Conservation (phyloP, 2,113 vertebrate genomes). For the Podilymbus podiceps region DNA sequence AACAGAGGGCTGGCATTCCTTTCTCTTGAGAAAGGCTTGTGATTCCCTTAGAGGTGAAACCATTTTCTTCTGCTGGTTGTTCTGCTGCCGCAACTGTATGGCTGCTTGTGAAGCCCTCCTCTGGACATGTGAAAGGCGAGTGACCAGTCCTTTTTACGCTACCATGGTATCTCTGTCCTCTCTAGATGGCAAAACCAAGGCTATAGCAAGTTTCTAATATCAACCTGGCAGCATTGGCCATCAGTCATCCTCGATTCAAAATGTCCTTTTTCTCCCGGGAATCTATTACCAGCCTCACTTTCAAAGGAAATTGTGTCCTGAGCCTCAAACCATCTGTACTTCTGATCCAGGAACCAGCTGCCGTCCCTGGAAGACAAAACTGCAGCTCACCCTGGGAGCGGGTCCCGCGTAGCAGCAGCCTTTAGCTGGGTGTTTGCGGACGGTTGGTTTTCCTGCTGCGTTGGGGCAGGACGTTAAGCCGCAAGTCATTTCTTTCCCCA, state of each 20-base stretch:
- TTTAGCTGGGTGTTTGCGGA: not conserved
- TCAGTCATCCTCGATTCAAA: not conserved
- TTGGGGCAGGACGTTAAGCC: slow-evolving; percentile 28
- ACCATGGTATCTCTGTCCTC: not conserved
- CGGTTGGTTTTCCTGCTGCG: slow-evolving; percentile 56
- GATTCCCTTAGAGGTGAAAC: not conserved
- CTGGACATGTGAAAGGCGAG: not conserved
- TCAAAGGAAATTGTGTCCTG: not conserved
- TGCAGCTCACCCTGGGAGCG: not conserved
- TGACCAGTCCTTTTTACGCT: not conserved
- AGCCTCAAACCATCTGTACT: not conserved
- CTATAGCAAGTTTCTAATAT: not conserved
- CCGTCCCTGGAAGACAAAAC: not conserved
- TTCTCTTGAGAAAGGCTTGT: not conserved
- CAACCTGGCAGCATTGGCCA: not conserved
- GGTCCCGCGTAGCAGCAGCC: not conserved
- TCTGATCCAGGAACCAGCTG: slow-evolving; percentile 21
- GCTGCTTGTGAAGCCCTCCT: not conserved
- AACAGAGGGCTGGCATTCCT: not conserved
- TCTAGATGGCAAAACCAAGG: not conserved
- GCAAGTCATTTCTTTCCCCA: slow-evolving; percentile 63
- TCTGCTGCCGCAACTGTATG: not conserved
- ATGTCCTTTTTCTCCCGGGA: not conserved
- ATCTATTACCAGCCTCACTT: not conserved
- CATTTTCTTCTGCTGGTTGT: not conserved